Evolutionary conservation across 2,888 invertebrate genomes (phyloP).

Genomic region (Epinotia ramella): DNA sequence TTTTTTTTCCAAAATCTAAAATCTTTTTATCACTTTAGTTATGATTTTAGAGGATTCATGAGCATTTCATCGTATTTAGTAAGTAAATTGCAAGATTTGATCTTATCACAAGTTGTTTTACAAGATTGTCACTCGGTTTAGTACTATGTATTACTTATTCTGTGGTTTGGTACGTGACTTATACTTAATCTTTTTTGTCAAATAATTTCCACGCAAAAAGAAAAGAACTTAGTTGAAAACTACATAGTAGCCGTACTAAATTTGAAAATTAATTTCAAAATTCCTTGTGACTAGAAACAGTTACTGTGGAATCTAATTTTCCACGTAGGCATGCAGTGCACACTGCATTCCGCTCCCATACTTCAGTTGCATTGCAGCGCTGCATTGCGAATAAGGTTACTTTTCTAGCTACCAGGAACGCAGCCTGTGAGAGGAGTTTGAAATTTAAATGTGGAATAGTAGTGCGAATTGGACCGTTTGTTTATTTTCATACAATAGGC

Average conservation of each 20-base stretch:
- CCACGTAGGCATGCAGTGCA: slow-evolving; percentile 52
- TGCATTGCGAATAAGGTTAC: slow-evolving; percentile 50
- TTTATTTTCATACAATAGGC: slow-evolving; percentile 13
- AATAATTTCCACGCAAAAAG: not conserved
- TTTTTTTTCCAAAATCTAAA: too few species aligned
- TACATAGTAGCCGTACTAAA: slow-evolving; percentile 29
- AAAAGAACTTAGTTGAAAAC: slow-evolving; percentile 25
- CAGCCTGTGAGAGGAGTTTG: slow-evolving; percentile 38
- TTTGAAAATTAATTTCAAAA: slow-evolving; percentile 44
- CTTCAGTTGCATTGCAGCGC: slow-evolving; percentile 46
- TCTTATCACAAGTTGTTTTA: too few species aligned
- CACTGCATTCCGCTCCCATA: slow-evolving; percentile 46
- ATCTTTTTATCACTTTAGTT: too few species aligned
- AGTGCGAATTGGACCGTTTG: slow-evolving; percentile 33
- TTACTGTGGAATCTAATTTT: slow-evolving; percentile 59
- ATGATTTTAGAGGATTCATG: too few species aligned
- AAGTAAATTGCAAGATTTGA: too few species aligned
- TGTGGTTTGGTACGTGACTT: not conserved
- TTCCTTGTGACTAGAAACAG: slow-evolving; percentile 43
- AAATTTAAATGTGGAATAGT: slow-evolving; percentile 41
- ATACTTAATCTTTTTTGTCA: not conserved
- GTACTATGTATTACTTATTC: too few species aligned
- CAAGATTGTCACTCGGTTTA: too few species aligned
- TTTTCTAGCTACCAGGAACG: slow-evolving; percentile 42
- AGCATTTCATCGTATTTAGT: too few species aligned